Evolutionary conservation across 37 sponge, comb jelly and placozoan genomes (phyloP), one percentile per base, ranked within the genome.

Genomic region (Crambe crambe): DNA sequence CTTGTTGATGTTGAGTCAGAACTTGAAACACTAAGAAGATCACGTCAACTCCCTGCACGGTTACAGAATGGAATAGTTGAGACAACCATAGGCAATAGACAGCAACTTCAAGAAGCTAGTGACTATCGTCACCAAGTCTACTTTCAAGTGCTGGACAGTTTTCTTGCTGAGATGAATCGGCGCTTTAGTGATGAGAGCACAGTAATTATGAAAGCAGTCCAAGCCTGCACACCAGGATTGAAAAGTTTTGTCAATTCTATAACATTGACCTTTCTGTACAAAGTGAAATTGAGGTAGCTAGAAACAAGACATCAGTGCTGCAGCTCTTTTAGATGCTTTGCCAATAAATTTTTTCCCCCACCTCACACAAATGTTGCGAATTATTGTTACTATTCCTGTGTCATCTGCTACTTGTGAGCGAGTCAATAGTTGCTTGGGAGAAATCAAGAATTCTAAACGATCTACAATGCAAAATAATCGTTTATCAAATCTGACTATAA

Each of bases 341-440:
- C 63, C 63, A 30, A 27, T 21, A 56, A 34, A 41, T 79, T n/a
- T n/a, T n/a, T n/a, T 67, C 44, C 80, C 68, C 26, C n/a, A 29
- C 60, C 69, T 79, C 26, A 66, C 60, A 44, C 37, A 35, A 39
- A 38, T 69, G 41, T 35, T 69, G 70, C 70, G 41, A 39, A 69
- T 69, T 69, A 38, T 38, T 21, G 41, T 69, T n/a, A 56, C 75
- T 43, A 29, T 74, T 27, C 37, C 68, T 67, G 80, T 84, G 21
- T 74, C 67, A 37, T 57, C 77, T 51, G 77, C 85, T 54, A 58
- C 40, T 62, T 83, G 84, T 83, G 76, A 83, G 67, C 6, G 77
- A 26, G 58, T 43, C 36, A 72, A 72, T 51, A 72, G 75, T 22
- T 26, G 75, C 2, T 63, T 83, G 76, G 75, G 75, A 64, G 41